phyloP scores from a whole-genome alignment of 1,140 invertebrate genomes.

The Heliconius nattereri region DNA sequence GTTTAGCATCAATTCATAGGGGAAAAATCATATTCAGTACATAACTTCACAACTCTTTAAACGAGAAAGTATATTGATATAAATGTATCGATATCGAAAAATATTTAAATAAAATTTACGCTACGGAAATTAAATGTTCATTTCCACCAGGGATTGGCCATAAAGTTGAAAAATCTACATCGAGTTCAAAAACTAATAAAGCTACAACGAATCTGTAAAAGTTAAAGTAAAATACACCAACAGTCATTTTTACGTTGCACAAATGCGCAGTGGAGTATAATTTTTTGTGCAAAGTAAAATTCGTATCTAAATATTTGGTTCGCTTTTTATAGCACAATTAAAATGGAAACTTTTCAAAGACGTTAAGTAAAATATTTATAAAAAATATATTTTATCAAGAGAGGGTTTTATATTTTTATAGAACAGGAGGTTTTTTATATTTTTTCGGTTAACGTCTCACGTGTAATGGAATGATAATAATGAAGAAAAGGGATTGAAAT shows the following conservation, averaged over 20 bases:
- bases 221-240: constrained; percentile 13
- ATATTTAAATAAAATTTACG: constrained; percentile 16
- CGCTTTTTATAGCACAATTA: neutral
- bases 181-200: constrained; percentile 4
- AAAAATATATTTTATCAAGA: neutral
- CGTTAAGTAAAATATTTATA: neutral
- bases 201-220: constrained; percentile 15
- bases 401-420: too few species aligned
- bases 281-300: constrained; percentile 6
- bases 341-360: neutral
- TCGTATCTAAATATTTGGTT: constrained; percentile 10
- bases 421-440: too few species aligned
- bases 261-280: constrained; percentile 14
- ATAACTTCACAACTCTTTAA: constrained; percentile 8
- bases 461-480: too few species aligned
- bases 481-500: too few species aligned
- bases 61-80: constrained; percentile 5
- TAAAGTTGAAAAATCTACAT: neutral
- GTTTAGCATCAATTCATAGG: too few species aligned
- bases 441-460: too few species aligned
- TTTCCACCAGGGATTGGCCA: constrained; percentile 10
- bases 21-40: neutral
- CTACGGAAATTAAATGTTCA: constrained; percentile 11
- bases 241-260: constrained; percentile 6
- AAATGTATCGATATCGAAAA: constrained; percentile 4